These are phyloP conservation scores for Psittacula cyanocephala DNA, from an alignment of 2,113 vertebrate genomes.

Conservation along the genomic window DNA sequence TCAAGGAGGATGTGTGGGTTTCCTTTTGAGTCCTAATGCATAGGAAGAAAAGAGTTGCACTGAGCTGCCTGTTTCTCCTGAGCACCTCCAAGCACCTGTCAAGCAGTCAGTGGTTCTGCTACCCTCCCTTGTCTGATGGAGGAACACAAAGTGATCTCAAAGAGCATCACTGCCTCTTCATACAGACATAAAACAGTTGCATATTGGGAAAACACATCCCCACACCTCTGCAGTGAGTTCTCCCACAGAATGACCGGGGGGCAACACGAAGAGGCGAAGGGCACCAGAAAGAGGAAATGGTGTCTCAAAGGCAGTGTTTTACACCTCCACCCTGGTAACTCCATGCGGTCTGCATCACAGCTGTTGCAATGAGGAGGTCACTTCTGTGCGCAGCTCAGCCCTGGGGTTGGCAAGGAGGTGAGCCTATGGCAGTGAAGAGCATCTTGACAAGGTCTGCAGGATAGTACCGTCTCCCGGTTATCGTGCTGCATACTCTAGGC, in stretches of 20 bases:
- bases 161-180: neutral
- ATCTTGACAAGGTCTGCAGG: neutral
- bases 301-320: neutral
- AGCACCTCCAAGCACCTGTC: neutral
- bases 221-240: neutral
- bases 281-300: neutral
- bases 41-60: neutral
- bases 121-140: neutral
- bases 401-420: neutral
- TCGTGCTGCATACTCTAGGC: neutral
- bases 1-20: neutral
- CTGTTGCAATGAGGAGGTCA: neutral
- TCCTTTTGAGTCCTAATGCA: neutral
- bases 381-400: neutral
- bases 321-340: neutral
- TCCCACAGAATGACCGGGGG: neutral
- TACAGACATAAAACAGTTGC: rapidly evolving
- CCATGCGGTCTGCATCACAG: rapidly evolving
- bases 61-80: neutral
- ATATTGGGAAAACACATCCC: neutral
- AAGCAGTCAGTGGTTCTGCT: neutral
- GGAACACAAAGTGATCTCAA: neutral
- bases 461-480: rapidly evolving
- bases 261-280: neutral
- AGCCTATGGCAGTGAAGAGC: neutral